Evolutionary conservation across 1,140 invertebrate genomes (phyloP), one percentile per base, ranked within the genome.

Genomic region (Drosophila pachea): DNA sequence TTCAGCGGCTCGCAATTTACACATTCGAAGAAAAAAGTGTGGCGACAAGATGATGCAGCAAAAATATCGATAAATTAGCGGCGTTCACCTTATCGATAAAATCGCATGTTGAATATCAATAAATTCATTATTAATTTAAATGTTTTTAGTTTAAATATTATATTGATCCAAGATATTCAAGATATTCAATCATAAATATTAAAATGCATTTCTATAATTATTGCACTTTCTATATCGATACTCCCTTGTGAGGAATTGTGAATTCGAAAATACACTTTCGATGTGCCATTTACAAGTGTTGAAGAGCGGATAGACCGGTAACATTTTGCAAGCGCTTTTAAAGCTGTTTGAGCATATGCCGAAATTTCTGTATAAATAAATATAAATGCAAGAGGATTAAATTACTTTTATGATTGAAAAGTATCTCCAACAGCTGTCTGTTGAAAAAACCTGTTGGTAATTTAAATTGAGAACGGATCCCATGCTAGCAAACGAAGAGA

Each of bases 1-100:
- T 52, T 48, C 49, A 59, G 63, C 68, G 63, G 50, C 43, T 54
- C 42, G 63, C 68, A 67, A 66, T 54, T 66, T 60, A 56, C 66
- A 63, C 66, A 71, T 71, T 33, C 63, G 63, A 47, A 54, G 49
- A 54, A 66, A 53, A 65, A 35, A 58, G 49, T 58, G 61, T 45
- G 55, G 31, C 54, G 58, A 50, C 43, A 54, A 36, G 56, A 67
- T 60, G 56, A 61, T 56, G 43, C 53, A 53, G 56, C 36, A 61
- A 53, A 60, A 31, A 45, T 36, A 60, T 67, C 56, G 55, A 67
- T 67, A 29, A 5, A 7, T 35, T 6, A 9, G n/a, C 12, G n/a
- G n/a, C 14, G 2, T 45, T 32, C 12, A 48, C 32, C 29, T 9
- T 14, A 54, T 63, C 49, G 47, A 61, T 61, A 7, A 7, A 36